phyloP scores from a whole-genome alignment of 2,797 vertebrate genomes.

The Cryptoblepharus egeriae region DNA sequence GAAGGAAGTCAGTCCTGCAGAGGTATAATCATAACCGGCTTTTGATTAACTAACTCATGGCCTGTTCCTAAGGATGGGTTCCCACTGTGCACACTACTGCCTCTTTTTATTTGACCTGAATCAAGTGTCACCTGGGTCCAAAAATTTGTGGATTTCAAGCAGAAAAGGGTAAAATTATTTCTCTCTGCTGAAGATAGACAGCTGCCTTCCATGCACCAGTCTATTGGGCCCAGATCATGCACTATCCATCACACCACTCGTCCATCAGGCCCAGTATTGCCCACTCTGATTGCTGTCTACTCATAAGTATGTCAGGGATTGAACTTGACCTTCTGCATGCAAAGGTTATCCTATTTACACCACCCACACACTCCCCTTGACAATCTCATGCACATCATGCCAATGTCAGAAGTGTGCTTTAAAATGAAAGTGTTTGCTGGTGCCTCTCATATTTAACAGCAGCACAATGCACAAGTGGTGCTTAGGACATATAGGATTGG shows the following conservation, averaged over 20 bases:
- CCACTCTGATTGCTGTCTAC: not conserved
- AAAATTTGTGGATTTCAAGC: not conserved
- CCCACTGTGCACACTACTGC: too few relatives aligned
- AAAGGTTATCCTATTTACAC: not conserved
- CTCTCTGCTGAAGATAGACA: not conserved
- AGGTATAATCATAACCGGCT: not conserved
- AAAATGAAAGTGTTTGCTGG: not conserved
- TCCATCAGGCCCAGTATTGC: not conserved
- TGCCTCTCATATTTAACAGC: constrained; percentile 48
- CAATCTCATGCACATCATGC: not conserved
- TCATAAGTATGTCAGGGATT: too few relatives aligned
- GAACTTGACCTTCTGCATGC: not conserved
- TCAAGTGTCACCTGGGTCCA: not conserved
- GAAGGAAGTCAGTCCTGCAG: not conserved
- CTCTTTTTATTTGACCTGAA: not conserved
- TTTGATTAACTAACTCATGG: not conserved
- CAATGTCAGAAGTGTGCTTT: not conserved
- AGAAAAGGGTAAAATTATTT: too few relatives aligned
- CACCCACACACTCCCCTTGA: not conserved
- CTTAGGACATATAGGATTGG: constrained; percentile 52
- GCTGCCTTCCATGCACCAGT: not conserved
- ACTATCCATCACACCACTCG: too few relatives aligned
- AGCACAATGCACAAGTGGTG: constrained; percentile 21
- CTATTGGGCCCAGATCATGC: too few relatives aligned
- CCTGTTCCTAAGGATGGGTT: not conserved